Conservation (phyloP, 1,140 invertebrate species). For the Popillia japonica region DNA sequence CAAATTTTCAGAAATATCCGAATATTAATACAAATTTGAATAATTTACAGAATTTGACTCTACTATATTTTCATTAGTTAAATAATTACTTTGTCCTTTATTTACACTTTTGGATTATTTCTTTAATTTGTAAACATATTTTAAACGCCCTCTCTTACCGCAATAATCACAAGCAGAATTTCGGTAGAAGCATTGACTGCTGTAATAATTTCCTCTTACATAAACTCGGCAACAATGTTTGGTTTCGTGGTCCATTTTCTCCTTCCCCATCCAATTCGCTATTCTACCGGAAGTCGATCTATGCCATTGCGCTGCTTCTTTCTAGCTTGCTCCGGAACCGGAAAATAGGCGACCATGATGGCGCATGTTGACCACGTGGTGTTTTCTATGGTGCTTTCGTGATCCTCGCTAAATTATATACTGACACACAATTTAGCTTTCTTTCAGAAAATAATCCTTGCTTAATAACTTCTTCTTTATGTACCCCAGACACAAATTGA, state of each 20-base stretch:
- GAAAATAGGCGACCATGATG: background rate
- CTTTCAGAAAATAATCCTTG: background rate
- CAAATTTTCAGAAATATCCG: too few relatives aligned
- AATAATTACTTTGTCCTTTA: too few relatives aligned
- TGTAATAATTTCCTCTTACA: background rate
- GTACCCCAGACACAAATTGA: background rate
- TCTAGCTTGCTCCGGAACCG: background rate
- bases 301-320: background rate
- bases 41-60: too few relatives aligned
- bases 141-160: background rate
- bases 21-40: too few relatives aligned
- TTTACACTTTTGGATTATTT: too few relatives aligned
- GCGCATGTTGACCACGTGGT: background rate
- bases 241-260: too few relatives aligned
- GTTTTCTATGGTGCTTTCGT: background rate
- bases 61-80: too few relatives aligned
- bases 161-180: background rate
- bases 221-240: too few relatives aligned
- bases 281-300: background rate
- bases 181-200: background rate
- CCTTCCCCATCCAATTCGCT: too few relatives aligned
- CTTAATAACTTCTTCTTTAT: conserved; percentile 12
- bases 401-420: background rate
- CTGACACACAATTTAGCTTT: background rate
- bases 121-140: background rate